Base-by-base conservation (phyloP, 2,888 invertebrate species). In the Anoncus sp. region DNA sequence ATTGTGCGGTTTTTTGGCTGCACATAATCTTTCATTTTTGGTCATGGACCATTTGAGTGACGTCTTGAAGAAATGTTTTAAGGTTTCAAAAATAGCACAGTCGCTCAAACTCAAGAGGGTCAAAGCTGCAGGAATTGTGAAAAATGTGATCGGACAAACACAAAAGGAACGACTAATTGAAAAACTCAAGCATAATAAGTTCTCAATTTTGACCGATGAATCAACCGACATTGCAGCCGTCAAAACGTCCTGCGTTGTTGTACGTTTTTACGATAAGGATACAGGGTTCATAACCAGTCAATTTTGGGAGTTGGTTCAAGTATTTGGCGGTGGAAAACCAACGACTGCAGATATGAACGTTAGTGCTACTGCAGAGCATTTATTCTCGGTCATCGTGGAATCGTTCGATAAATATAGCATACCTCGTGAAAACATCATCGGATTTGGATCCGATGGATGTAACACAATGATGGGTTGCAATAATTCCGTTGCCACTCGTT, bases 161-260 rank as follows among this genome's bases (percentile, higher is more conserved):
- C 81, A 82, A 74, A 85, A 86, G 76, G 69, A 78, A 77, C 77
- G 66, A 72, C 80, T 83, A 51, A 65, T 47, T n/a, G 70, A 75
- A 65, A 83, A 78, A 62, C 81, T 82, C 69, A 83, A 81, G 75
- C 47, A 35, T 62, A 18, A 49, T 45, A 77, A 81, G 82, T 87
- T 85, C 81, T 79, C 82, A 20, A 78, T 86, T n/a, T 53, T 85
- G 12, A 81, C 81, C 0, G 84, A 85, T 66, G 86, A 85, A 74
- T 82, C 84, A 0, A 86, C 86, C 0, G 85, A 87, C 59, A 82
- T 85, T 24, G 53, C 72, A 10, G 38, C 55, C 9, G 31, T 72
- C 5, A 79, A 84, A 71, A 75, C 66, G 3, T 38, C 77, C 0
- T 84, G 83, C 49, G 72, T 85, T 14, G 55, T 83, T 2, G 83